Evolutionary conservation across 2,797 vertebrate genomes (phyloP).

Genomic region (Myripristis jacobus): DNA sequence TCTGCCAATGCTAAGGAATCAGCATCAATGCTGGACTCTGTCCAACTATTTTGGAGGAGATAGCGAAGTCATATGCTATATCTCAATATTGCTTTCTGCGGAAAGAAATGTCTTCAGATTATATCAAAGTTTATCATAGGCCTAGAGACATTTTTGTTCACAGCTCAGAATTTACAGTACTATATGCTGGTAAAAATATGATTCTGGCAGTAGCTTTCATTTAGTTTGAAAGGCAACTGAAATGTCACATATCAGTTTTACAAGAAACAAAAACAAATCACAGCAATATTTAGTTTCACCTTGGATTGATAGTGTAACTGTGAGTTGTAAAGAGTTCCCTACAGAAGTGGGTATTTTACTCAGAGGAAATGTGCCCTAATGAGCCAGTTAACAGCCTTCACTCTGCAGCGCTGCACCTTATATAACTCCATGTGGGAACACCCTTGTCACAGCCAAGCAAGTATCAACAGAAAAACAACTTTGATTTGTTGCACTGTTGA

Average conservation of each 20-base stretch:
- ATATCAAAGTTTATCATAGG: neutral
- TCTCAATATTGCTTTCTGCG: too few species aligned
- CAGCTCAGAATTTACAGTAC: neutral
- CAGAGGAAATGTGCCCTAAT: slow-evolving; percentile 56
- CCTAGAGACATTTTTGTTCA: neutral
- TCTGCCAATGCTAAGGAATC: too few species aligned
- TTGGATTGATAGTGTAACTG: slow-evolving; percentile 12
- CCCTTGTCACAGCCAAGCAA: slow-evolving; percentile 38
- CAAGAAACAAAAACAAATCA: neutral
- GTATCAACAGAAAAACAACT: slow-evolving; percentile 50
- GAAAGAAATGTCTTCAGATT: neutral
- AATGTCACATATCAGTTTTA: slow-evolving; percentile 1
- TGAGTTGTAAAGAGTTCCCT: slow-evolving; percentile 34
- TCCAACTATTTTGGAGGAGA: too few species aligned
- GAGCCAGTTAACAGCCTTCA: slow-evolving; percentile 41
- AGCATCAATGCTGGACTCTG: too few species aligned
- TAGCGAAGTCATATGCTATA: too few species aligned
- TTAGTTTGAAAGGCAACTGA: too few species aligned
- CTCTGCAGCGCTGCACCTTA: slow-evolving; percentile 45
- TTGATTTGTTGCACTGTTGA: slow-evolving; percentile 55
- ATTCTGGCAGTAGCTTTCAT: too few species aligned
- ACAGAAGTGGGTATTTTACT: slow-evolving; percentile 42
- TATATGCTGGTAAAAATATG: neutral
- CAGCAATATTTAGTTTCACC: neutral
- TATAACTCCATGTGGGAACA: slow-evolving; percentile 64